These are phyloP conservation scores for Silurus meridionalis DNA, from an alignment of 2,113 vertebrate genomes.

Conservation along the genomic window DNA sequence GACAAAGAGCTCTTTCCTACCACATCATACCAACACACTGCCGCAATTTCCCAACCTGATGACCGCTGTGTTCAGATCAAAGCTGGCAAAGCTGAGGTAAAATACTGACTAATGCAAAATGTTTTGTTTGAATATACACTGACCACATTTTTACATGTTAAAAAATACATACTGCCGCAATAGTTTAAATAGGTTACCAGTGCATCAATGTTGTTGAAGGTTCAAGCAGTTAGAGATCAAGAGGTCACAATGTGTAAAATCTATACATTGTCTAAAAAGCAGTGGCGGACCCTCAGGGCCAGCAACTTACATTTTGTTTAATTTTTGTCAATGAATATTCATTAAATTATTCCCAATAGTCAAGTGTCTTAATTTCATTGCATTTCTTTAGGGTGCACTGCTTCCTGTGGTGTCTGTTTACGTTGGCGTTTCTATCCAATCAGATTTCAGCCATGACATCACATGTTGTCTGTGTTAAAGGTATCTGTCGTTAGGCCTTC, in stretches of 20 bases:
- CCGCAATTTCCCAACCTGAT: slow-evolving; percentile 71
- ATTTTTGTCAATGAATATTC: too few species aligned
- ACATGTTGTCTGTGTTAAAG: too few species aligned
- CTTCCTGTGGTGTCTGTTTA: too few species aligned
- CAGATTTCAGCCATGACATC: too few species aligned
- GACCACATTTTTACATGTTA: neutral
- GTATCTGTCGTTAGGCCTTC: too few species aligned
- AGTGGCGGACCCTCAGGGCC: too few species aligned
- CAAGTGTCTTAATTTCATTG: too few species aligned
- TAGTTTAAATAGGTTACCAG: neutral
- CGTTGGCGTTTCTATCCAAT: too few species aligned
- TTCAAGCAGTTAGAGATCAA: neutral
- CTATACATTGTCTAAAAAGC: too few species aligned
- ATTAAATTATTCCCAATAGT: too few species aligned
- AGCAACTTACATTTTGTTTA: too few species aligned
- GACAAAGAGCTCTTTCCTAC: slow-evolving; percentile 26
- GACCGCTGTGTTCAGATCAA: slow-evolving; percentile 92
- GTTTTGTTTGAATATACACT: neutral
- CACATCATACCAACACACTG: slow-evolving; percentile 52
- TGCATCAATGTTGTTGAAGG: neutral
- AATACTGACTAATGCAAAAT: slow-evolving; percentile 64
- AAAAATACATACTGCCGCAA: neutral
- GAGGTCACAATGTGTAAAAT: neutral
- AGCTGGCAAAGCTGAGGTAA: slow-evolving; percentile 95
- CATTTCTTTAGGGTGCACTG: too few species aligned